Evolutionary conservation across 1,140 invertebrate species (phyloP).

Genomic region (Drosophila pallidifrons): DNA sequence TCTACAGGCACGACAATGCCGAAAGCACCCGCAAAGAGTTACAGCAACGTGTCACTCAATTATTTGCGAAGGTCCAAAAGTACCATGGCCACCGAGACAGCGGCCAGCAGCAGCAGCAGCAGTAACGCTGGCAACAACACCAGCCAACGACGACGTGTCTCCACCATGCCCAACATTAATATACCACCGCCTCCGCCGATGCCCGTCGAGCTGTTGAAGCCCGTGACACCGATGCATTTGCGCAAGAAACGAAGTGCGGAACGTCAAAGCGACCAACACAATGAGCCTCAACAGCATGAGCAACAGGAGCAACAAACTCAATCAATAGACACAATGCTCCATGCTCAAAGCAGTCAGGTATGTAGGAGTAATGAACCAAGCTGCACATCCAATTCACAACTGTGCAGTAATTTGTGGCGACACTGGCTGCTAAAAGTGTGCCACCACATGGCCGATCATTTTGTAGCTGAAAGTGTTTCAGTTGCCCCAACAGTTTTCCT

Average conservation of each 20-base stretch:
- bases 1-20: slow-evolving; percentile 18
- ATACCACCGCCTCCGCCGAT: slow-evolving; percentile 75
- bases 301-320: slow-evolving; percentile 4
- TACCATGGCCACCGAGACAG: slow-evolving; percentile 28
- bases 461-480: background rate
- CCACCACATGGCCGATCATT: background rate
- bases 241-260: slow-evolving; percentile 69
- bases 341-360: slow-evolving; percentile 15
- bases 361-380: background rate
- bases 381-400: background rate
- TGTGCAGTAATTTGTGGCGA: slow-evolving; percentile 12
- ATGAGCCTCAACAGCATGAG: background rate
- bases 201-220: slow-evolving; percentile 64
- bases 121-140: background rate
- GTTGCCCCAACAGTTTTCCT: background rate
- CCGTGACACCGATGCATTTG: slow-evolving; percentile 62
- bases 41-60: slow-evolving; percentile 72
- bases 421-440: slow-evolving; percentile 6
- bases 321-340: background rate
- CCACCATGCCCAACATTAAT: slow-evolving; percentile 71
- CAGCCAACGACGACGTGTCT: slow-evolving; percentile 57
- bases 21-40: slow-evolving; percentile 53
- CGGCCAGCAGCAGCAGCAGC: background rate
- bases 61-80: slow-evolving; percentile 61
- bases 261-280: background rate